Percentiles rank a stretch among this genome's conserved stretches.
Conservation (phyloP, 1,140 invertebrate genomes). For the Bombus haemorrhoidalis region DNA sequence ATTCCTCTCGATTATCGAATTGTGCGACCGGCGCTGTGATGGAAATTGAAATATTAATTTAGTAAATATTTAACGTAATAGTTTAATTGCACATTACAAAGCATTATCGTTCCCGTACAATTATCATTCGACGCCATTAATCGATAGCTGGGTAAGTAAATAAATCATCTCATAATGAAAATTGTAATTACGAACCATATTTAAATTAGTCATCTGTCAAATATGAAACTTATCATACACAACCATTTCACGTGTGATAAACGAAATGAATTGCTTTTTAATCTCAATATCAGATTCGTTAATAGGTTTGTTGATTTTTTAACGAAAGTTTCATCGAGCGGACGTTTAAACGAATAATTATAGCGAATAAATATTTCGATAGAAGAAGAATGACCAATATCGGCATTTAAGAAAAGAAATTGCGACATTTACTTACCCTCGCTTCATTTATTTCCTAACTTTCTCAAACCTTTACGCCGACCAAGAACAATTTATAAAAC, state of each 20-base stretch:
- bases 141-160: conserved; percentile 2
- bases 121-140: not conserved
- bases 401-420: too few relatives aligned
- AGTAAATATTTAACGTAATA: conserved; percentile 29
- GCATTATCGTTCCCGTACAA: not conserved
- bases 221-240: not conserved
- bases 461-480: too few relatives aligned
- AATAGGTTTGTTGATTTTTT: too few relatives aligned
- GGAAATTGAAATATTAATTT: conserved; percentile 29
- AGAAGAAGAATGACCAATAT: too few relatives aligned
- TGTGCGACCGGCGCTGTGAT: not conserved
- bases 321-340: too few relatives aligned
- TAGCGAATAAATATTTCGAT: too few relatives aligned
- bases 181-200: not conserved
- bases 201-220: not conserved
- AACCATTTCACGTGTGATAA: not conserved
- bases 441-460: too few relatives aligned
- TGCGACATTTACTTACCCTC: too few relatives aligned
- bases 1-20: not conserved
- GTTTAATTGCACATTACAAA: conserved; percentile 25
- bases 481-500: too few relatives aligned
- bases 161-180: not conserved
- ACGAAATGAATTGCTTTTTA: not conserved
- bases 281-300: too few relatives aligned
- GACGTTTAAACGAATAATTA: too few relatives aligned